Evolutionary conservation across 2,797 vertebrate species (phyloP).

Genomic region (Remorina albescens): DNA sequence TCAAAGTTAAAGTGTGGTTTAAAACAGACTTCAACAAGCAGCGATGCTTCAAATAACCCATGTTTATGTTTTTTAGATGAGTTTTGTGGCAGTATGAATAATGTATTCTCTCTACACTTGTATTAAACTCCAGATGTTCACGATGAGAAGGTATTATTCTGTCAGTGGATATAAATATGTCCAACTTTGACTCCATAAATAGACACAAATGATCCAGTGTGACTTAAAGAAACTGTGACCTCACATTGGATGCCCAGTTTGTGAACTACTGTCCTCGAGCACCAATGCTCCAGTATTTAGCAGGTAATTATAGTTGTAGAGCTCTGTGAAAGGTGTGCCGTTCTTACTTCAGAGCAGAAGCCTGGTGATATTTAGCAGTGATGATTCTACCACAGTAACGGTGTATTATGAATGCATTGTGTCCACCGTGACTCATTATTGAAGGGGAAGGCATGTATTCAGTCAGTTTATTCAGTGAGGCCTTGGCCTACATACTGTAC

Average conservation of each 20-base stretch:
- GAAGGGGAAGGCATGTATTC: conserved; percentile 32
- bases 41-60: too few species aligned
- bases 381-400: conserved; percentile 23
- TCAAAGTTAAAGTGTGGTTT: too few species aligned
- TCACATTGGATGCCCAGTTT: not conserved
- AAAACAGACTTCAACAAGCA: not conserved
- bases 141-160: not conserved
- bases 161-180: too few species aligned
- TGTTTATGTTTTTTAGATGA: too few species aligned
- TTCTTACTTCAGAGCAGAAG: conserved; percentile 11
- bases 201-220: not conserved
- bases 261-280: not conserved
- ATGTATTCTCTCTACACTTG: not conserved
- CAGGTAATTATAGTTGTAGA: conserved; percentile 2
- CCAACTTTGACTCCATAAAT: not conserved
- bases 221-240: not conserved
- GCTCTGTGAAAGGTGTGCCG: conserved; percentile 8
- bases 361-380: conserved; percentile 18
- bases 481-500: conserved; percentile 63
- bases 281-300: not conserved
- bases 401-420: conserved; percentile 24
- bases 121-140: not conserved
- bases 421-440: conserved; percentile 46
- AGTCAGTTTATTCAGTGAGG: conserved; percentile 35
- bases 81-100: too few species aligned